Conservation (phyloP, 2,888 invertebrate genomes). For the Patella pellucida region DNA sequence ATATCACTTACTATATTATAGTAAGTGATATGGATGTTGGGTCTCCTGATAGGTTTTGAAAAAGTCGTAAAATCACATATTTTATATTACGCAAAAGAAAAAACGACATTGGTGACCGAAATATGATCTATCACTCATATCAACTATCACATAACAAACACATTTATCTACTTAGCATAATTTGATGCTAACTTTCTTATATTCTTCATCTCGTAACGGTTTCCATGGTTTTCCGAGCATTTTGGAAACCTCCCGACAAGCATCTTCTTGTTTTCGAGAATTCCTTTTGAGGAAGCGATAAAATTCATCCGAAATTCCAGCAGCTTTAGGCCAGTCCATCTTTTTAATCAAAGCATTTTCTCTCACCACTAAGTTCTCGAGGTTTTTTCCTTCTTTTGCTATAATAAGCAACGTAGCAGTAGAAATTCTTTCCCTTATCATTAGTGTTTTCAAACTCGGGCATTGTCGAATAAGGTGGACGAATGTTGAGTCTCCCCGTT, state of each 20-base stretch:
- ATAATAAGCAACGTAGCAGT: conserved; percentile 82
- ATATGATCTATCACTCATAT: too few relatives aligned
- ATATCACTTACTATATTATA: too few relatives aligned
- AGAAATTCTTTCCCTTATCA: conserved; percentile 82
- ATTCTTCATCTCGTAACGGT: conserved; percentile 68
- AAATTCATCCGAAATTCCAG: conserved; percentile 80
- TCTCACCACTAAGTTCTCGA: conserved; percentile 78
- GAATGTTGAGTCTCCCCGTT: conserved; percentile 80
- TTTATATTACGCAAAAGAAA: too few relatives aligned
- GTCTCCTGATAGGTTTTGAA: too few relatives aligned
- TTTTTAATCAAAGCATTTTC: conserved; percentile 80
- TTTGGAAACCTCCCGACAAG: conserved; percentile 80
- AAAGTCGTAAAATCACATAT: too few relatives aligned
- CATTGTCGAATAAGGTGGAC: conserved; percentile 80
- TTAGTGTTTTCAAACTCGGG: conserved; percentile 79
- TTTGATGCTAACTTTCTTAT: conserved; percentile 43
- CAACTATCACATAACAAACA: too few relatives aligned
- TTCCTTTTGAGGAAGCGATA: conserved; percentile 78
- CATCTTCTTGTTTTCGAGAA: conserved; percentile 77
- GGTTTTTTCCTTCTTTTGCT: conserved; percentile 77
- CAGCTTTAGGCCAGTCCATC: conserved; percentile 78
- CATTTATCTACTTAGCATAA: not conserved
- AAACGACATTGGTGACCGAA: too few relatives aligned
- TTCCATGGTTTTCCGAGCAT: conserved; percentile 80
- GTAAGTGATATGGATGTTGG: too few relatives aligned